Base-by-base conservation (phyloP, 2,797 vertebrate species). In the Apogon talboti region DNA sequence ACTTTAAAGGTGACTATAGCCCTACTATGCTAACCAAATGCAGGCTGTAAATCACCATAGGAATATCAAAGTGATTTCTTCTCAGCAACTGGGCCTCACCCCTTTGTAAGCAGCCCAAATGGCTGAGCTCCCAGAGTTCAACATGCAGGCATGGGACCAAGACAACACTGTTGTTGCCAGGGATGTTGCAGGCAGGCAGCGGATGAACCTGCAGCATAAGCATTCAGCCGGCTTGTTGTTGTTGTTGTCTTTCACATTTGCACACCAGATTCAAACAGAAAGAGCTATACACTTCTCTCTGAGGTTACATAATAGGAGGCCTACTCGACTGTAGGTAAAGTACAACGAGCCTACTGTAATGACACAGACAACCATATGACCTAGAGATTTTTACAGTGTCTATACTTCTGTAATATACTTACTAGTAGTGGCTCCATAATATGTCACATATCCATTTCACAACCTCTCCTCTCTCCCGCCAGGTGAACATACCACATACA, bases 101-200 rank as follows among this genome's bases (percentile, higher is more conserved):
- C 54, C 19, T 30, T 43, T 57, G 46, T 57, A 6, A 40, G 53
- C 54, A 11, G 73, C 74, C 81, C 79, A 87, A 52, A 76, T 85
- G 83, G 83, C 86, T 3, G 21, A 38, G 66, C 40, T 82, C 83
- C 82, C 78, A 60, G 68, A 69, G 73, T 62, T 13, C 38, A 61
- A 52, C 59, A 68, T 50, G 75, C 58, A 76, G 88, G 75, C 82
- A 78, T 54, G 55, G 71, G 75, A 84, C 85, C 84, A 86, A 87
- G 33, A 71, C 79, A 89, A 81, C 84, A 90, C 57, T 51, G 73
- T 44, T 33, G 79, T 54, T 86, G 87, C 84, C 84, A 87, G 72
- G 61, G 71, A 69, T 79, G 71, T 66, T 74, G 60, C 69, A 78
- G 62, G 70, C 58, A 52, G 68, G 51, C 61, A 41, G 58, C 54